Conservation (phyloP, 92 coral and sea anemone genomes). For the Parazoanthus swiftii region DNA sequence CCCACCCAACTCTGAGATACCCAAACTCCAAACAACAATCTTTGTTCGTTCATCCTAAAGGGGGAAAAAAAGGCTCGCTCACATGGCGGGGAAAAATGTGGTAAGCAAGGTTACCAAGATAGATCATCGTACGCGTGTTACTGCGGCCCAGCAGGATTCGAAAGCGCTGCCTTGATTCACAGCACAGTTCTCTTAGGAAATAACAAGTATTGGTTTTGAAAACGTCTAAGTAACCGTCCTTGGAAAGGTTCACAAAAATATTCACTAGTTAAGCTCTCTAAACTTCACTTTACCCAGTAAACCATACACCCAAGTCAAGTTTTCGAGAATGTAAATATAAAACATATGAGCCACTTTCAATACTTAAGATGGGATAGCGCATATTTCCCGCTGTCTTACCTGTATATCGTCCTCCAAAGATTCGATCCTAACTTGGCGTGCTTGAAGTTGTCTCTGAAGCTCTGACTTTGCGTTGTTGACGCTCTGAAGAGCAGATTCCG, state of each 20-base stretch:
- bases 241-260: too few relatives aligned
- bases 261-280: neutral
- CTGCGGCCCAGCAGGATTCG: neutral
- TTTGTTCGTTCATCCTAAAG: too few relatives aligned
- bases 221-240: neutral
- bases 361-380: neutral
- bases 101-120: too few relatives aligned
- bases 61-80: too few relatives aligned
- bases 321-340: neutral
- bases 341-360: too few relatives aligned
- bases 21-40: too few relatives aligned
- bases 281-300: too few relatives aligned
- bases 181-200: neutral
- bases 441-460: slow-evolving; percentile 78
- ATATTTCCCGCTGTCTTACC: neutral
- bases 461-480: slow-evolving; percentile 85
- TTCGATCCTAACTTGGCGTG: slow-evolving; percentile 70
- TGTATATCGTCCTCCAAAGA: slow-evolving; percentile 92
- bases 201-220: neutral
- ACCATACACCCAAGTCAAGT: neutral
- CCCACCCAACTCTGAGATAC: too few relatives aligned
- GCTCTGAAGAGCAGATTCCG: slow-evolving; percentile 84
- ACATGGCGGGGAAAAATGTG: too few relatives aligned
- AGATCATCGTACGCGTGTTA: too few relatives aligned
- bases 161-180: too few relatives aligned